Conservation (phyloP, 2,888 invertebrate species). For the Thereva unica region DNA sequence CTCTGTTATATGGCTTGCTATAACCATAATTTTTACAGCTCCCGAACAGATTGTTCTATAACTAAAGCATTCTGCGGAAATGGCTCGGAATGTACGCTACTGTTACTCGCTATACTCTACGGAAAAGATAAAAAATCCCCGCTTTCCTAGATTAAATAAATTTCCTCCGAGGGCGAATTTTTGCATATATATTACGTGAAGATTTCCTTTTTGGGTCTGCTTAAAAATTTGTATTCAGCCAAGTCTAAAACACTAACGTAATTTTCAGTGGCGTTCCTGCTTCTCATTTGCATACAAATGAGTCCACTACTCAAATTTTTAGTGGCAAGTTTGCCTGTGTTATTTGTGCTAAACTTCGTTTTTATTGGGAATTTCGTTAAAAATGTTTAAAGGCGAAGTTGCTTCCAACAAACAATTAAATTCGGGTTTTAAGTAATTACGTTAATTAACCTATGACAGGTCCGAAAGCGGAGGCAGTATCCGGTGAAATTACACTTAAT, state of each 20-base stretch:
- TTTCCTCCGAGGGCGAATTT: conserved; percentile 36
- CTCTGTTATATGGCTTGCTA: no score
- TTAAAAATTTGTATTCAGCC: conserved; percentile 39
- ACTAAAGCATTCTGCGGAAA: no score
- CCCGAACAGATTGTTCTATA: no score
- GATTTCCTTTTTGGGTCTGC: conserved; percentile 24
- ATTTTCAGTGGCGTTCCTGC: conserved; percentile 38
- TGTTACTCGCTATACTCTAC: no score
- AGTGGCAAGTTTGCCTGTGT: conserved; percentile 34
- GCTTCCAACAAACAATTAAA: no score
- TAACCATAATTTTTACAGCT: no score
- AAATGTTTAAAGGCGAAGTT: neutral
- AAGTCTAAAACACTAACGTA: conserved; percentile 38
- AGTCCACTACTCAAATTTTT: conserved; percentile 41
- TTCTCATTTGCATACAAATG: conserved; percentile 42
- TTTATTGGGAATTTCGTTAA: neutral
- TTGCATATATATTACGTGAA: conserved; percentile 36
- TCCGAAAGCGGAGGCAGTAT: no score
- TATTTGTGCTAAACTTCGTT: conserved; percentile 22
- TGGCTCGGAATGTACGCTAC: no score
- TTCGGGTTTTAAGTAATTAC: no score
- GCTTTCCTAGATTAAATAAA: conserved; percentile 36
- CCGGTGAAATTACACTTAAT: no score
- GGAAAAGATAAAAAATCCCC: conserved; percentile 15
- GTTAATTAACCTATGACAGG: no score